Conservation (phyloP, 2,888 invertebrate genomes). For the Pilophorus perplexus region DNA sequence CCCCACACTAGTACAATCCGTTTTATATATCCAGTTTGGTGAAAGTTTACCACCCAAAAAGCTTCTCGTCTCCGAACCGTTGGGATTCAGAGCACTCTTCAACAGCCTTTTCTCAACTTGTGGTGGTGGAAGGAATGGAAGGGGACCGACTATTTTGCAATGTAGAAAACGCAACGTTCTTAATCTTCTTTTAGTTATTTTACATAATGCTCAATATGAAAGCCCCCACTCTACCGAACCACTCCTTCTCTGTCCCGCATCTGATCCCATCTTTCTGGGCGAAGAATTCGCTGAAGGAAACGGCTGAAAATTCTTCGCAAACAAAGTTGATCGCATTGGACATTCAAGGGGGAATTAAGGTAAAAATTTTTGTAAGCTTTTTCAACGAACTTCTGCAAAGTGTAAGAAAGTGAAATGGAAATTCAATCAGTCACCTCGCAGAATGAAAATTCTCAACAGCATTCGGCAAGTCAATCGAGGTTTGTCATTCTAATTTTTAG, state of each 20-base stretch:
- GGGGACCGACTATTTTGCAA: constrained; percentile 33
- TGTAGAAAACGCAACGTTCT: constrained; percentile 38
- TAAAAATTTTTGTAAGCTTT: constrained; percentile 5
- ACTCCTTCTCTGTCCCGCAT: background rate
- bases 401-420: background rate
- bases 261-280: background rate
- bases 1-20: constrained; percentile 26
- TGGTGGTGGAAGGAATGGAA: constrained; percentile 11
- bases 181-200: constrained; percentile 41
- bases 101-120: constrained; percentile 18
- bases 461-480: no score
- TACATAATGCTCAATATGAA: constrained; percentile 41
- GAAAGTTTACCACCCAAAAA: constrained; percentile 24
- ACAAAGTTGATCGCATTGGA: constrained; percentile 33
- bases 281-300: constrained; percentile 26
- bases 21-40: constrained; percentile 22
- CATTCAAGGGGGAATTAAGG: constrained; percentile 22
- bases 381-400: background rate
- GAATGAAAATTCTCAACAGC: background rate
- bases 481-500: no score
- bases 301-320: constrained; percentile 27
- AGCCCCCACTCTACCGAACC: no score
- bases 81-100: constrained; percentile 10
- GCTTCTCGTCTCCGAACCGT: constrained; percentile 3
- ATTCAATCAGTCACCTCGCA: constrained; percentile 18